These are phyloP conservation scores for Ditylenchus weischeri DNA, from an alignment of 2,888 invertebrate species.

Conservation along the genomic window DNA sequence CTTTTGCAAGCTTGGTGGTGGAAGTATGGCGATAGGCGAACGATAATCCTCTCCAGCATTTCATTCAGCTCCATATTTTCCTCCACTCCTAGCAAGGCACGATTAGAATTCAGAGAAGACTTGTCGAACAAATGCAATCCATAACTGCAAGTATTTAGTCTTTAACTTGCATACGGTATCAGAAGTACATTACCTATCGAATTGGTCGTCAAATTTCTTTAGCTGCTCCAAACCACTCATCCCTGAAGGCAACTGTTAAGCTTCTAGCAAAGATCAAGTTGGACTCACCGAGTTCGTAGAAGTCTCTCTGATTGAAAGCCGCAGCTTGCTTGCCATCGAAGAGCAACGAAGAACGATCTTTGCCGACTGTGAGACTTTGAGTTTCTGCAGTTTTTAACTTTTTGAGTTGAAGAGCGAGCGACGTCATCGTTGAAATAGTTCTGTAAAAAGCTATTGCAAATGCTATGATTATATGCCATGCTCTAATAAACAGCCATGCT, in stretches of 20 bases:
- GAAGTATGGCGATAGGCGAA: constrained; percentile 80
- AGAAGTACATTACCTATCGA: constrained; percentile 63
- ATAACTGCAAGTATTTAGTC: constrained; percentile 62
- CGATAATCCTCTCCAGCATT: constrained; percentile 75
- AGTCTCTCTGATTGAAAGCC: constrained; percentile 76
- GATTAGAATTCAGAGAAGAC: constrained; percentile 71
- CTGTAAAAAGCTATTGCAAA: too few species aligned
- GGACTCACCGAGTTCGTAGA: constrained; percentile 75
- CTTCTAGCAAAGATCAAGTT: too few species aligned
- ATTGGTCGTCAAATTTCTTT: constrained; percentile 71
- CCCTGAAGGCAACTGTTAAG: constrained; percentile 60
- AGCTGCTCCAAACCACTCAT: constrained; percentile 80
- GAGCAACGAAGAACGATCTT: constrained; percentile 72
- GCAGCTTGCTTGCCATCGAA: constrained; percentile 88
- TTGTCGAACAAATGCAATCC: constrained; percentile 74
- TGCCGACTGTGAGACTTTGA: constrained; percentile 53
- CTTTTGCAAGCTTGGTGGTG: constrained; percentile 79
- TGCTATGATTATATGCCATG: too few species aligned
- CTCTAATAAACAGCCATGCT: too few species aligned
- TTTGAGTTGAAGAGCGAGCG: constrained; percentile 61
- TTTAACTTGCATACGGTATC: too few species aligned
- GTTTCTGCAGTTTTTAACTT: constrained; percentile 60
- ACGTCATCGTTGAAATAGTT: constrained; percentile 48
- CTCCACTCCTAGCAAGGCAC: constrained; percentile 68
- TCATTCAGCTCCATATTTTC: constrained; percentile 75